A percentile compares a stretch with the other conserved stretches of the same genome.
Conservation (phyloP, 1,140 invertebrate species). For the Halictus rubicundus region DNA sequence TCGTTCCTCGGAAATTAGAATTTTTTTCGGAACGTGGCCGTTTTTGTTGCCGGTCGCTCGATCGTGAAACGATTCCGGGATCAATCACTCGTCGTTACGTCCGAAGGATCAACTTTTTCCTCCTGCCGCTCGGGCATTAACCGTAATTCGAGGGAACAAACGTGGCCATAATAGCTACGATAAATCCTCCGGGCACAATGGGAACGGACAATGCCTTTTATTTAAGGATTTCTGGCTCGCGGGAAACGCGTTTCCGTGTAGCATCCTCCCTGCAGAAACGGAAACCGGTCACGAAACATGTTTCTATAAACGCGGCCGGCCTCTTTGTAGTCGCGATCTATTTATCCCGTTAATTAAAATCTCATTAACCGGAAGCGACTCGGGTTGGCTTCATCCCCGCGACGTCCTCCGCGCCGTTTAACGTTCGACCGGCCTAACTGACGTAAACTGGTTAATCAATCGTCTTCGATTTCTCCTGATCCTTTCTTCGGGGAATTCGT, state of each 20-base stretch:
- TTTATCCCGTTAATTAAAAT: constrained; percentile 65
- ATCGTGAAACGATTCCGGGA: neutral
- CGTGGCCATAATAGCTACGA: neutral
- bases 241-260: neutral
- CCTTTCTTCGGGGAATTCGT: neutral
- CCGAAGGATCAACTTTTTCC: neutral
- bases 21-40: neutral
- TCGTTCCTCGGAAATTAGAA: neutral
- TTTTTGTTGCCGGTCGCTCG: neutral
- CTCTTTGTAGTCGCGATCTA: constrained; percentile 49
- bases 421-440: constrained; percentile 44
- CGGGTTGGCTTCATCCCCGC: constrained; percentile 19
- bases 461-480: constrained; percentile 18
- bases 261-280: neutral
- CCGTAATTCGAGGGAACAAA: neutral
- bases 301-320: neutral
- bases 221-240: neutral
- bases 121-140: neutral
- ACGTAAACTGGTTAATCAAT: constrained; percentile 58
- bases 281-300: constrained; percentile 10
- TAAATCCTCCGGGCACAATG: neutral
- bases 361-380: constrained; percentile 61
- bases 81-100: neutral
- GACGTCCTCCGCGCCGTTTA: constrained; percentile 36
- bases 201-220: neutral